Base-by-base conservation (phyloP, 2,113 vertebrate genomes). In the Pedetes capensis region DNA sequence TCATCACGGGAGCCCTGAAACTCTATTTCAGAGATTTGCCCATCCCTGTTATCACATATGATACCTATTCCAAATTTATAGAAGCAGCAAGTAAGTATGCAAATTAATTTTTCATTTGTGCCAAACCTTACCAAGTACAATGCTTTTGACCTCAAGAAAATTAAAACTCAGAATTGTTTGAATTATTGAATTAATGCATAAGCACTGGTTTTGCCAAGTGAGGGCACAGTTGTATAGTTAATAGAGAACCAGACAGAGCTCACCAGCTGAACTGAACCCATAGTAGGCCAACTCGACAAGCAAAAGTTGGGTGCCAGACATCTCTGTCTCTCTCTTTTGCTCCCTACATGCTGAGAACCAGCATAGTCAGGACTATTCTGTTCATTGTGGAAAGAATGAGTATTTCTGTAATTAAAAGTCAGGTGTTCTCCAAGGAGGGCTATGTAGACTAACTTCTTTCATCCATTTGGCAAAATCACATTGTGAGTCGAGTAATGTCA, bases 1-100 rank as follows among this genome's bases (percentile, higher is more conserved):
- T 99, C 96, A 99, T 99, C 89, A 98, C 99, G 3, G 99, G 99
- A 89, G 99, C 99, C 96, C 98, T 99, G 96, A 99, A 99, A 97
- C 98, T 99, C 2, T 99, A 99, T 96, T 99, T 99, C 97, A 98
- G 99, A 98, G 99, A 99, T 96, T 98, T 99, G 89, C 99, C 99
- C 0, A 99, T 99, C 97, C 99, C 99, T 0, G 98, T 99, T 96
- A 99, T 99, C 96, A 99, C 99, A 4, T 99, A 99, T 3, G 99
- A 99, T 90, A 98, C 99, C 88, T 99, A 99, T 96, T 98, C 99
- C 96, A 99, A 98, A 97, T 99, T 99, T 97, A 99, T 99, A 98
- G 99, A 99, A 84, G 99, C 99, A 97, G 99, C 99, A 66, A 99
- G 99, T 99, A 99, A 99, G 99, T 98, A 97, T 7, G 72, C 5